A percentile compares a stretch with the other conserved stretches of the same genome.
phyloP scores from a whole-genome alignment of 2,888 invertebrate species.

The Ernsta delagoae region DNA sequence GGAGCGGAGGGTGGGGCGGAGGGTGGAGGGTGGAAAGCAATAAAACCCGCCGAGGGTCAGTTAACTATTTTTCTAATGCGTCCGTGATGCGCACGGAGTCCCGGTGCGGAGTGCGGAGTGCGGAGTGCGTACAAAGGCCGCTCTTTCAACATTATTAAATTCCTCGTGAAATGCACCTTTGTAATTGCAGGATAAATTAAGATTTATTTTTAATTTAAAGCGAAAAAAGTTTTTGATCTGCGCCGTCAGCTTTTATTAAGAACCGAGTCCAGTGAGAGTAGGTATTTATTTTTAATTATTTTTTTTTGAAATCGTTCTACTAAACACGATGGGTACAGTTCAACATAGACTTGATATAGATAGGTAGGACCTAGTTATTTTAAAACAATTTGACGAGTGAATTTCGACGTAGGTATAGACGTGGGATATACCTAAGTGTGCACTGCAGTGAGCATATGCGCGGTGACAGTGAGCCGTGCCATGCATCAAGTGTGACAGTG shows the following conservation, averaged over 20 bases:
- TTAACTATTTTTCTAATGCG: constrained; percentile 45
- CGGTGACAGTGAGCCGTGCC: no score
- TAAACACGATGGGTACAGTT: no score
- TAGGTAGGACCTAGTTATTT: no score
- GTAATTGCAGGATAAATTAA: constrained; percentile 32
- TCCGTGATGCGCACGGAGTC: constrained; percentile 14
- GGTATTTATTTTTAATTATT: no score
- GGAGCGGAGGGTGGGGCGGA: constrained; percentile 14
- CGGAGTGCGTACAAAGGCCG: constrained; percentile 26
- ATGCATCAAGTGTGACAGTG: no score
- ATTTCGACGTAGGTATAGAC: no score
- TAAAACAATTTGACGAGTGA: no score
- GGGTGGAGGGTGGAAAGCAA: constrained; percentile 21
- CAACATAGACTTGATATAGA: no score
- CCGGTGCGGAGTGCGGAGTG: constrained; percentile 20
- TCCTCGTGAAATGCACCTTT: constrained; percentile 40
- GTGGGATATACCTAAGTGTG: no score
- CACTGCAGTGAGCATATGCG: no score
- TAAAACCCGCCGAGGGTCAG: constrained; percentile 41
- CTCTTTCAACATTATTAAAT: constrained; percentile 44
- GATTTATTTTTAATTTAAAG: constrained; percentile 34
- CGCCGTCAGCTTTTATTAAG: constrained; percentile 20
- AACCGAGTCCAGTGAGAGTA: background rate
- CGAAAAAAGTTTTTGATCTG: constrained; percentile 32
- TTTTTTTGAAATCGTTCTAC: no score